Conservation (phyloP, 2,888 invertebrate genomes). For the Homarus gammarus region DNA sequence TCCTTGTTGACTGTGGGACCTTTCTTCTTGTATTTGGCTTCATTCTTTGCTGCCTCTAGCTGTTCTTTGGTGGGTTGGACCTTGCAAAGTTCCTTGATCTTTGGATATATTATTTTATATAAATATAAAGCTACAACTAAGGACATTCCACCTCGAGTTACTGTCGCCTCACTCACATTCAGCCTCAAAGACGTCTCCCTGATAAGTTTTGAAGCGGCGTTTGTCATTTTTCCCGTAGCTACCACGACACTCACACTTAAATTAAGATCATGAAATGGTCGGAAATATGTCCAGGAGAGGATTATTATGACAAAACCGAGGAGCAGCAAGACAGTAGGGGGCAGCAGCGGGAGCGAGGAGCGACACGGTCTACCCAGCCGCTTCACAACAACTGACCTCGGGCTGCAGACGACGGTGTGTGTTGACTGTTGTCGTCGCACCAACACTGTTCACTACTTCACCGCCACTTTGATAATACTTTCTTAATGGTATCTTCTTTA, state of each 20-base stretch:
- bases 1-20: slow-evolving; percentile 79
- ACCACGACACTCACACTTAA: background rate
- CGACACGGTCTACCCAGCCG: background rate
- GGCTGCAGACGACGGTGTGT: background rate
- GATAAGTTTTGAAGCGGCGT: slow-evolving; percentile 67
- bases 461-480: too few species aligned
- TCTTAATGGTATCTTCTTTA: too few species aligned
- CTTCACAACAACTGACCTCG: background rate
- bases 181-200: slow-evolving; percentile 57
- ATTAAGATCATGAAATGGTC: background rate
- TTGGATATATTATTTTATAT: slow-evolving; percentile 70
- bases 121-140: slow-evolving; percentile 65
- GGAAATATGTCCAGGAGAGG: background rate
- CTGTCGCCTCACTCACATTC: slow-evolving; percentile 62
- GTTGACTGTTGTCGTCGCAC: too few species aligned
- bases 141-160: slow-evolving; percentile 65
- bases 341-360: background rate
- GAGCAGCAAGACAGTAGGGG: background rate
- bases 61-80: slow-evolving; percentile 6
- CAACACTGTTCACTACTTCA: too few species aligned
- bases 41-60: background rate
- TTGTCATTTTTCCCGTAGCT: slow-evolving; percentile 62
- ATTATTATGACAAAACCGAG: background rate
- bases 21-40: background rate
- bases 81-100: slow-evolving; percentile 27